Percentiles rank a stretch among this genome's conserved stretches.
Conservation (phyloP, 2,113 vertebrate species). For the Xenus cinereus region DNA sequence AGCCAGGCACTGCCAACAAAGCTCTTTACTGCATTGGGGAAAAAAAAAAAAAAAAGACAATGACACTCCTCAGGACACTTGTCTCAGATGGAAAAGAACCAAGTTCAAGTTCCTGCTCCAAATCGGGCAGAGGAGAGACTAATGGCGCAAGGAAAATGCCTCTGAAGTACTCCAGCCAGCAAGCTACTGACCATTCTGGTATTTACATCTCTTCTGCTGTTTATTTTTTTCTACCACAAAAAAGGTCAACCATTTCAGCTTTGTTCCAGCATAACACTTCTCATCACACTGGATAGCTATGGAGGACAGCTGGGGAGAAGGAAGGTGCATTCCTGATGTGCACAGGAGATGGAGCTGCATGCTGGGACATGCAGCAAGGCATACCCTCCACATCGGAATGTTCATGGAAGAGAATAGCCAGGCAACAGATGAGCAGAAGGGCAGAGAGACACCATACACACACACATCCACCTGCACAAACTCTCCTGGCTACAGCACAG, state of each 20-base stretch:
- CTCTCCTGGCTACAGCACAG: not conserved
- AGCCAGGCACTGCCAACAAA: not conserved
- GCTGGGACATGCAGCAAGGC: not conserved
- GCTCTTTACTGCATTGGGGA: not conserved
- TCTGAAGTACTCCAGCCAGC: not conserved
- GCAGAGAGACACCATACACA: not conserved
- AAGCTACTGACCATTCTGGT: not conserved
- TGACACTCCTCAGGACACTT: not conserved
- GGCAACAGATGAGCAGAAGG: not conserved
- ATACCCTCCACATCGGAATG: not conserved
- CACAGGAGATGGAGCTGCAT: not conserved
- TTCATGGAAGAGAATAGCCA: not conserved
- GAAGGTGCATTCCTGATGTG: not conserved
- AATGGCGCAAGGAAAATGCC: not conserved
- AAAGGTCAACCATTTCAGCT: not conserved
- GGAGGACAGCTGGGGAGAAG: not conserved
- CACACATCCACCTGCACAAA: not conserved
- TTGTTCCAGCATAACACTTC: not conserved
- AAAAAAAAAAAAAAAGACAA: not conserved
- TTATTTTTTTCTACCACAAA: not conserved
- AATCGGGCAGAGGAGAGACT: not conserved
- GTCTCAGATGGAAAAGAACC: not conserved
- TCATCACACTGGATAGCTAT: not conserved
- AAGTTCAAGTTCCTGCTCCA: not conserved
- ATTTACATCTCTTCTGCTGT: not conserved